These are phyloP conservation scores for Xanthia togata DNA, from an alignment of 2,888 invertebrate genomes.

Conservation along the genomic window DNA sequence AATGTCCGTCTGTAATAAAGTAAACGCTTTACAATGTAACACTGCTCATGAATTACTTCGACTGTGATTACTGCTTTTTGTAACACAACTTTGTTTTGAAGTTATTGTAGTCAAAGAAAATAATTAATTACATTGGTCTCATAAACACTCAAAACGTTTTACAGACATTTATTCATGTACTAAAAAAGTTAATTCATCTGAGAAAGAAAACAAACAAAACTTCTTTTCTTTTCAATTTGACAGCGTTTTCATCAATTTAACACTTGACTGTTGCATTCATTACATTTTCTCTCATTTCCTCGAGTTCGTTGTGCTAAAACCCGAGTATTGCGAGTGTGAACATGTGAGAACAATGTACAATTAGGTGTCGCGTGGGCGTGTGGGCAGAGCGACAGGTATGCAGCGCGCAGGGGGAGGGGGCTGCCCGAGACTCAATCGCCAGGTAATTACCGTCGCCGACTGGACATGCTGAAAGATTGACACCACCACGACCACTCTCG, in stretches of 20 bases:
- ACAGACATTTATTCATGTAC: slow-evolving; percentile 7
- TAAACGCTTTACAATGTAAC: slow-evolving; percentile 63
- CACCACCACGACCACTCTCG: slow-evolving; percentile 75
- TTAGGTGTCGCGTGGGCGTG: slow-evolving; percentile 78
- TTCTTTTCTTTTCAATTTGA: slow-evolving; percentile 11
- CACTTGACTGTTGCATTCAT: slow-evolving; percentile 53
- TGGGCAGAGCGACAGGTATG: slow-evolving; percentile 72
- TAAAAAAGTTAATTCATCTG: slow-evolving; percentile 14
- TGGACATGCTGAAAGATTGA: slow-evolving; percentile 85
- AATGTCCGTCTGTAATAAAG: slow-evolving; percentile 72
- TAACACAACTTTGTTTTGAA: slow-evolving; percentile 47
- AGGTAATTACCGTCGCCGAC: slow-evolving; percentile 83
- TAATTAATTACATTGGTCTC: slow-evolving; percentile 28
- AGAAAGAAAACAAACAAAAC: background rate
- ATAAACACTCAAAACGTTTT: slow-evolving; percentile 20
- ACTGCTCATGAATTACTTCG: slow-evolving; percentile 50
- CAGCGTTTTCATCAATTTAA: slow-evolving; percentile 62
- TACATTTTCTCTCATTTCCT: slow-evolving; percentile 47
- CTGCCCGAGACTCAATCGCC: slow-evolving; percentile 71
- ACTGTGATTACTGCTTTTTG: slow-evolving; percentile 33
- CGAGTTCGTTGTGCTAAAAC: slow-evolving; percentile 77
- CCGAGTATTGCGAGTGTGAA: slow-evolving; percentile 73
- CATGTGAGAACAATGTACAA: slow-evolving; percentile 83
- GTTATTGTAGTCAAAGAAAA: slow-evolving; percentile 47
- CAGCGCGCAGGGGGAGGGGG: slow-evolving; percentile 39